These are phyloP conservation scores for Eubasilissa regina DNA, from an alignment of 1,140 invertebrate species.

Conservation along the genomic window DNA sequence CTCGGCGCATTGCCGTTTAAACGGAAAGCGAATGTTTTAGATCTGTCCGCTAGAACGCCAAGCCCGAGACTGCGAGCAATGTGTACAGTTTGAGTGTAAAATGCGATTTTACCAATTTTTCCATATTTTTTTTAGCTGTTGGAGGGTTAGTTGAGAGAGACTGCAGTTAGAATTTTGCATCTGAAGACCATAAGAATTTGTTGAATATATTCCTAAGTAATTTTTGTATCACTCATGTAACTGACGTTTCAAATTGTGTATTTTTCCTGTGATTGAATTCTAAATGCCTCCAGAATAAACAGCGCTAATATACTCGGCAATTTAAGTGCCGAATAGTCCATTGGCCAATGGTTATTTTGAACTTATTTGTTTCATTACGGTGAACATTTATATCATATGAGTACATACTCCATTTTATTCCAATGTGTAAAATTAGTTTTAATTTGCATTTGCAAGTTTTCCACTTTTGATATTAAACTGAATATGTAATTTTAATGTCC, in stretches of 20 bases:
- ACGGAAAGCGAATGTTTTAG: background rate
- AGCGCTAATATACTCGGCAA: background rate
- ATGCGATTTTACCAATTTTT: background rate
- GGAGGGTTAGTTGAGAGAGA: background rate
- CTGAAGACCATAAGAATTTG: constrained; percentile 19
- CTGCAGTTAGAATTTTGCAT: constrained; percentile 21
- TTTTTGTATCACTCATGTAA: constrained; percentile 41
- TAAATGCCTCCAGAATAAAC: constrained; percentile 32
- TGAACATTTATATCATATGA: too few species aligned
- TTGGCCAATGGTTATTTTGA: too few species aligned
- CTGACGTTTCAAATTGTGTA: constrained; percentile 33
- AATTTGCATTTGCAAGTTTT: too few species aligned
- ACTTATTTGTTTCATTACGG: too few species aligned
- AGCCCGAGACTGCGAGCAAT: constrained; percentile 15
- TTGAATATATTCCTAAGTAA: constrained; percentile 34
- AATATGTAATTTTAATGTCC: too few species aligned
- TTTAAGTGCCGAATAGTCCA: too few species aligned
- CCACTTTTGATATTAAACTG: too few species aligned
- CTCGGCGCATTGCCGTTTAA: background rate
- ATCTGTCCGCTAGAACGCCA: background rate
- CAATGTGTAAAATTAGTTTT: too few species aligned
- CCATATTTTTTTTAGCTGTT: background rate
- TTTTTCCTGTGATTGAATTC: constrained; percentile 41
- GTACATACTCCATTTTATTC: too few species aligned
- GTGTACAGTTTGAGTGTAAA: constrained; percentile 3